Percentiles rank a stretch among this genome's conserved stretches.
These are phyloP conservation scores for Drosophila orosa DNA, from an alignment of 1,140 invertebrate genomes.

Conservation along the genomic window DNA sequence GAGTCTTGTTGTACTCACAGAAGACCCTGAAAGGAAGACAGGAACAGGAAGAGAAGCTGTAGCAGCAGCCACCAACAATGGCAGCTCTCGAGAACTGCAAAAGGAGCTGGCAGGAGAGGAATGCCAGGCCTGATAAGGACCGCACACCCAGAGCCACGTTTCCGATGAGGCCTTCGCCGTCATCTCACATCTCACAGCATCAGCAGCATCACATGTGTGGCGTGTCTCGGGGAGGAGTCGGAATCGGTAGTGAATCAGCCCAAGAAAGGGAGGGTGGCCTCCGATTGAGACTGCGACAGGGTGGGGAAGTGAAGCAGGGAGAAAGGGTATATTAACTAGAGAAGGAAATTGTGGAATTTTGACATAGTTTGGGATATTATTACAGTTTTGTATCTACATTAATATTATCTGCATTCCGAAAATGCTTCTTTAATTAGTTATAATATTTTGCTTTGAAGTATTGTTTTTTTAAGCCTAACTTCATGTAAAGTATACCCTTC, in stretches of 20 bases:
- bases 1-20: constrained; percentile 33
- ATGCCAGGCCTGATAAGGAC: constrained; percentile 30
- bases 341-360: neutral
- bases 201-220: constrained; percentile 16
- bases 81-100: constrained; percentile 25
- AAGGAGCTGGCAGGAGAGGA: constrained; percentile 20
- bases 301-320: neutral
- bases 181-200: constrained; percentile 24
- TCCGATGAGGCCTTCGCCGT: constrained; percentile 56
- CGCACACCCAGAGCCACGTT: constrained; percentile 53
- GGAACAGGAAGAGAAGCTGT: constrained; percentile 49
- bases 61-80: constrained; percentile 28
- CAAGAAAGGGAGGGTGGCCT: constrained; percentile 18
- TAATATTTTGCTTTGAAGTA: too few species aligned
- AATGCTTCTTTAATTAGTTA: too few species aligned
- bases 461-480: neutral
- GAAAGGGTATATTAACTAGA: neutral
- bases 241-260: constrained; percentile 27
- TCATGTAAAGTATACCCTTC: neutral
- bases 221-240: constrained; percentile 10
- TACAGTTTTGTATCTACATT: too few species aligned
- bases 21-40: constrained; percentile 17
- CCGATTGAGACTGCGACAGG: constrained; percentile 15
- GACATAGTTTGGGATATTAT: too few species aligned
- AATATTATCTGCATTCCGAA: too few species aligned